Conservation (phyloP, 2,113 vertebrate species). For the Xiphophorus hellerii region DNA sequence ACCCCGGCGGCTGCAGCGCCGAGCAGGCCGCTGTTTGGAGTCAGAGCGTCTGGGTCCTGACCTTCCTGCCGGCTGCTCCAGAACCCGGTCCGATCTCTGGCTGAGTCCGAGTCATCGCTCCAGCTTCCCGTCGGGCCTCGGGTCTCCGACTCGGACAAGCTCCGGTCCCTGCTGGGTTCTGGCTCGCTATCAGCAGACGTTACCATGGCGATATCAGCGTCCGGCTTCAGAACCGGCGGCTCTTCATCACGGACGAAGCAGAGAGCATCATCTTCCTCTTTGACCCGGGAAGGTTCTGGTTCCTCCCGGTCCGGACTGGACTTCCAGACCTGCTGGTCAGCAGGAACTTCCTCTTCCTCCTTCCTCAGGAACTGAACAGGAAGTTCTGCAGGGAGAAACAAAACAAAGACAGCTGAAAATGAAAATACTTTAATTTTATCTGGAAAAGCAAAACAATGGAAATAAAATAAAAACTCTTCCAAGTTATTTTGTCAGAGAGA, state of each 20-base stretch:
- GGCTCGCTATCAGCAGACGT: not conserved
- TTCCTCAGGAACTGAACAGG: not conserved
- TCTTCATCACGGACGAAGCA: not conserved
- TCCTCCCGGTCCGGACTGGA: not conserved
- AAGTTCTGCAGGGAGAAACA: not conserved
- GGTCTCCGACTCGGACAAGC: not conserved
- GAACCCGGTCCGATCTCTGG: not conserved
- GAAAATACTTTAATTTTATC: too few relatives aligned
- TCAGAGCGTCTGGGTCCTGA: too few relatives aligned
- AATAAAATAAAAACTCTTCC: too few relatives aligned
- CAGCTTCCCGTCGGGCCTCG: not conserved
- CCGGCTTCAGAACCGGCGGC: not conserved
- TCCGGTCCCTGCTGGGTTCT: slow-evolving; percentile 1
- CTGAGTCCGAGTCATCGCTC: not conserved
- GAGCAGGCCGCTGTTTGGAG: too few relatives aligned
- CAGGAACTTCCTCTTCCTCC: not conserved
- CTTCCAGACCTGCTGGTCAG: not conserved
- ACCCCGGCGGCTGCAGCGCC: too few relatives aligned
- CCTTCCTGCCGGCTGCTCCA: not conserved
- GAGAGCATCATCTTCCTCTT: not conserved
- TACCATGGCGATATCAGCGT: not conserved
- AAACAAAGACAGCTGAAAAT: too few relatives aligned
- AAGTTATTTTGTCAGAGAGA: too few relatives aligned
- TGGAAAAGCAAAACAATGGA: too few relatives aligned
- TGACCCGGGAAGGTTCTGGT: not conserved